These are phyloP conservation scores for Asteroscopus sphinx DNA, from an alignment of 2,888 invertebrate species.

Conservation along the genomic window DNA sequence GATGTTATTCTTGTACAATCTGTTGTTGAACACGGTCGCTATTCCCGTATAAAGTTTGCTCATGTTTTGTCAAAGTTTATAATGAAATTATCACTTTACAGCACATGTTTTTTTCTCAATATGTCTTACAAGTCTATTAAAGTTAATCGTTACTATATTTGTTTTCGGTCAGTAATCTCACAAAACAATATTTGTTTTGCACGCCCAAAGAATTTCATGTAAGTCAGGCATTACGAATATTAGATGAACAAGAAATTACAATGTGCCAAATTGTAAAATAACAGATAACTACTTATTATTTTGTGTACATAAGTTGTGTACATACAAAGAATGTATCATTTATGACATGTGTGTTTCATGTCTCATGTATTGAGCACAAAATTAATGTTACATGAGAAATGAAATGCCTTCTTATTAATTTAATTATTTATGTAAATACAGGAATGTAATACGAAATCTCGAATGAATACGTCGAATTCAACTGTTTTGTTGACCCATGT, in stretches of 20 bases:
- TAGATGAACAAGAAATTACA: constrained; percentile 62
- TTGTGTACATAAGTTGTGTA: constrained; percentile 58
- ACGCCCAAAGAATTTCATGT: constrained; percentile 74
- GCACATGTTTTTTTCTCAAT: constrained; percentile 52
- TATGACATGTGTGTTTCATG: constrained; percentile 56
- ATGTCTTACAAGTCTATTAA: constrained; percentile 66
- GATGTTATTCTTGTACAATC: constrained; percentile 38
- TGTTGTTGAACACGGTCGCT: constrained; percentile 42
- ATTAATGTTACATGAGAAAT: constrained; percentile 48
- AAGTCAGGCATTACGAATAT: constrained; percentile 64
- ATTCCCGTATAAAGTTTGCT: constrained; percentile 46
- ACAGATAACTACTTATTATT: constrained; percentile 62
- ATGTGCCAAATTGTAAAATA: constrained; percentile 82
- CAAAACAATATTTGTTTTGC: constrained; percentile 65
- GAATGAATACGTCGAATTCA: constrained; percentile 51
- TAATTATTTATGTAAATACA: constrained; percentile 57
- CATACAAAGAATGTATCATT: constrained; percentile 58
- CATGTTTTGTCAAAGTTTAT: constrained; percentile 58
- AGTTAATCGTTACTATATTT: constrained; percentile 72
- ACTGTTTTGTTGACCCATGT: constrained; percentile 40
- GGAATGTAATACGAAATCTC: constrained; percentile 55
- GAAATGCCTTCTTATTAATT: constrained; percentile 45
- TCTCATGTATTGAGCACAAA: constrained; percentile 51
- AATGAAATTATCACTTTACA: constrained; percentile 54
- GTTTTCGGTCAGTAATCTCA: constrained; percentile 79